phyloP scores from a whole-genome alignment of 2,888 invertebrate species.

The Liopterus haemorrhoidalis region DNA sequence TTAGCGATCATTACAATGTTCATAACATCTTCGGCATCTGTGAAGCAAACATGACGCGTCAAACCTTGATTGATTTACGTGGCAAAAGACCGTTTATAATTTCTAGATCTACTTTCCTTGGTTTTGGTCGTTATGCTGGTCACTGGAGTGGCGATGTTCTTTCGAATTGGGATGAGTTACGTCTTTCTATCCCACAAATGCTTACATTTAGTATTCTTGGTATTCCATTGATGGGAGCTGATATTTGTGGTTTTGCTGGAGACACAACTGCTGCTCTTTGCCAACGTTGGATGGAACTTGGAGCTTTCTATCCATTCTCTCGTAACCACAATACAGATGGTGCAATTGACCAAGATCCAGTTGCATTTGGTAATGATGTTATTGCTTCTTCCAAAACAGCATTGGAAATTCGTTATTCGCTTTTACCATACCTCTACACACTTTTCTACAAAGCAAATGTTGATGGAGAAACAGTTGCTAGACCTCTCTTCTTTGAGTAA shows the following conservation, averaged over 20 bases:
- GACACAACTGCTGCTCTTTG: slow-evolving; percentile 68
- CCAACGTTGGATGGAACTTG: slow-evolving; percentile 77
- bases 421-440: slow-evolving; percentile 76
- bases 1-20: slow-evolving; percentile 60
- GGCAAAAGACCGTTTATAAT: slow-evolving; percentile 63
- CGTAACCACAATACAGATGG: slow-evolving; percentile 74
- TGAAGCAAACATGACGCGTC: slow-evolving; percentile 62
- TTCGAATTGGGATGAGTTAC: slow-evolving; percentile 65
- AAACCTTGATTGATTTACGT: slow-evolving; percentile 55
- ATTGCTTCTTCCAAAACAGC: slow-evolving; percentile 59
- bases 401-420: slow-evolving; percentile 59
- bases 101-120: slow-evolving; percentile 64
- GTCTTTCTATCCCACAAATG: slow-evolving; percentile 59
- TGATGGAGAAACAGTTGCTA: slow-evolving; percentile 66
- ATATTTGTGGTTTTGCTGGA: slow-evolving; percentile 77
- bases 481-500: slow-evolving; percentile 77
- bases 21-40: slow-evolving; percentile 66
- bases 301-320: slow-evolving; percentile 82
- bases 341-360: slow-evolving; percentile 76
- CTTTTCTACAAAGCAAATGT: slow-evolving; percentile 67
- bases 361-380: slow-evolving; percentile 63
- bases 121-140: slow-evolving; percentile 59
- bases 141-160: slow-evolving; percentile 72
- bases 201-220: slow-evolving; percentile 72
- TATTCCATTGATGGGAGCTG: slow-evolving; percentile 75